Base-by-base conservation (phyloP, 1,140 invertebrate genomes). In the Panonychus citri region DNA sequence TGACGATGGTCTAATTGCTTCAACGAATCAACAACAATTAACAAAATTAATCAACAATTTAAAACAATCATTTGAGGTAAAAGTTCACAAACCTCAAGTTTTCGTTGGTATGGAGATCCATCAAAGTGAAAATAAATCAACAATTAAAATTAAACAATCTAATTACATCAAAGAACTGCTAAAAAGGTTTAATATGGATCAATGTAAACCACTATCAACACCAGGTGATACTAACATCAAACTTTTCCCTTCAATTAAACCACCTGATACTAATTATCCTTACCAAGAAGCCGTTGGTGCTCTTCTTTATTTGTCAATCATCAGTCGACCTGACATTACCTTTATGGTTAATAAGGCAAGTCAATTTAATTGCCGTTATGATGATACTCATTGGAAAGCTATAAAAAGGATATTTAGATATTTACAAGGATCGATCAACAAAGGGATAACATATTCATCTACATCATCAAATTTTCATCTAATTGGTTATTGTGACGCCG, bases 1-100 rank as follows among this genome's bases (percentile, higher is more conserved):
- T 15, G 72, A 74, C 63, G 71, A 74, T 65, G 69, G 68, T n/a
- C 56, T 72, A 34, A 60, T 71, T 53, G 7, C 8, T 21, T 48
- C 8, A 7, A 48, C 46, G 10, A 12, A 21, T 19, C 17, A 10
- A 24, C 7, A 12, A 12, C 7, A 10, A 7, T 8, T 48, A 10
- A 21, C 7, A 12, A 24, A 48, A 48, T 10, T 48, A 24, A 17
- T 48, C 10, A 24, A 21, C 46, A 10, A 10, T 8, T 19, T 48
- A 19, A 48, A 21, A 7, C 10, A 7, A 10, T 8, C 10, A 12
- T 48, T 48, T 21, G 19, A 48, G 24, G 19, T 48, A 19, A 48
- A 48, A 21, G 10, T 19, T 19, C 7, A 10, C 7, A 19, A 48
- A 12, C 10, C 46, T 48, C 7, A 10, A 10, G 7, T 7, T 21